phyloP scores from a whole-genome alignment of 2,888 invertebrate genomes.

The Nomada lathburiana region DNA sequence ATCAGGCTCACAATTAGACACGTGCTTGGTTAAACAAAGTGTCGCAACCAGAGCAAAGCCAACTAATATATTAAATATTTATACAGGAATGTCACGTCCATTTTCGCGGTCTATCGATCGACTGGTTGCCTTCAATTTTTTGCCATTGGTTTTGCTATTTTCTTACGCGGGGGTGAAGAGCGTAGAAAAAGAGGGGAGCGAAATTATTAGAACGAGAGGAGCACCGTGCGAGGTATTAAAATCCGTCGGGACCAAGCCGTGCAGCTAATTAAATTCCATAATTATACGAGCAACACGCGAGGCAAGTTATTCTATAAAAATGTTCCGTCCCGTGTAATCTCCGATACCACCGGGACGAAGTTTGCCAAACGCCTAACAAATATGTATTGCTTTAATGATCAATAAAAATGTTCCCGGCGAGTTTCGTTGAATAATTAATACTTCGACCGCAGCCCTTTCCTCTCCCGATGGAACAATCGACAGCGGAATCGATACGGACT shows the following conservation, averaged over 20 bases:
- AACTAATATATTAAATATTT: no score
- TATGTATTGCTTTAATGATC: constrained; percentile 33
- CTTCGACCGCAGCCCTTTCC: background rate
- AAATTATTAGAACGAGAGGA: constrained; percentile 24
- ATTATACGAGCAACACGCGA: constrained; percentile 46
- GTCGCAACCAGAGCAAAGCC: no score
- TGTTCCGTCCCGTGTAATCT: constrained; percentile 17
- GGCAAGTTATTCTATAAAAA: constrained; percentile 43
- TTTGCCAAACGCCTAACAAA: constrained; percentile 21
- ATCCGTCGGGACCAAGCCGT: constrained; percentile 62
- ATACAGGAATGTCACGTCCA: constrained; percentile 35
- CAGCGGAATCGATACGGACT: background rate
- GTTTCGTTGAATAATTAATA: background rate
- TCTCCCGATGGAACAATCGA: background rate
- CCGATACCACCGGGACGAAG: constrained; percentile 14
- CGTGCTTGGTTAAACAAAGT: constrained; percentile 49
- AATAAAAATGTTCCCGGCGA: constrained; percentile 33
- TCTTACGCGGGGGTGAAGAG: constrained; percentile 17
- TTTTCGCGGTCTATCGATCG: constrained; percentile 52
- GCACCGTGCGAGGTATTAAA: constrained; percentile 44
- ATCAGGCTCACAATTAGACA: constrained; percentile 1
- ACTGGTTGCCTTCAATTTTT: constrained; percentile 56
- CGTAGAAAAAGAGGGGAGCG: background rate
- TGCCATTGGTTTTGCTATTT: constrained; percentile 41
- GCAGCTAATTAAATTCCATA: constrained; percentile 59